These are phyloP conservation scores for Ennomos quercinarius DNA, from an alignment of 2,888 invertebrate genomes.

Conservation along the genomic window DNA sequence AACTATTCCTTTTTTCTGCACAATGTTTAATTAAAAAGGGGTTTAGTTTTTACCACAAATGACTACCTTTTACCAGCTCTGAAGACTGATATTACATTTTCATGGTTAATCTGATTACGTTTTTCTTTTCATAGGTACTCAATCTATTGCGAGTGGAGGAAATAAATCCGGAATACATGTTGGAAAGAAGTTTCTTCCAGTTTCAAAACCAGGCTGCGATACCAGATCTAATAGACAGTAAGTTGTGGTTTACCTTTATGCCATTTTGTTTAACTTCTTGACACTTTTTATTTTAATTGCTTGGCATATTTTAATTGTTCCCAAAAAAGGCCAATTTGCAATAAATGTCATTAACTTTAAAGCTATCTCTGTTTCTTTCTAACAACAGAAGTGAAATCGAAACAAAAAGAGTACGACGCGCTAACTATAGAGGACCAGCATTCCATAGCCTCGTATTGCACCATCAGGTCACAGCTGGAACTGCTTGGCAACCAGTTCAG, in stretches of 20 bases:
- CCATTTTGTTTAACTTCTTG: neutral
- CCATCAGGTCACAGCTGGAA: slow-evolving; percentile 92
- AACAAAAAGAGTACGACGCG: slow-evolving; percentile 87
- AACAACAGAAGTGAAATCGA: slow-evolving; percentile 87
- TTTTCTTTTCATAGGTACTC: slow-evolving; percentile 68
- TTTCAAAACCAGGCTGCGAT: slow-evolving; percentile 99
- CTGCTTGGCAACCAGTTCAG: slow-evolving; percentile 90
- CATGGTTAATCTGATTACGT: too few relatives aligned
- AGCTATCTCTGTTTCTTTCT: slow-evolving; percentile 4
- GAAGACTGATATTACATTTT: too few relatives aligned
- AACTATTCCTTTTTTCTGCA: too few relatives aligned
- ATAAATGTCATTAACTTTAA: too few relatives aligned
- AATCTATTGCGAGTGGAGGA: slow-evolving; percentile 98
- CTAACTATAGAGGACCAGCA: slow-evolving; percentile 90
- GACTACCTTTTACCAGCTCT: too few relatives aligned
- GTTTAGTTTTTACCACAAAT: too few relatives aligned
- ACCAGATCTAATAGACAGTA: slow-evolving; percentile 94
- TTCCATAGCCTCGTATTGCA: slow-evolving; percentile 92
- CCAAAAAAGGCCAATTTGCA: too few relatives aligned
- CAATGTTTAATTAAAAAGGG: too few relatives aligned
- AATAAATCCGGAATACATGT: slow-evolving; percentile 99
- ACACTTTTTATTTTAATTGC: too few relatives aligned
- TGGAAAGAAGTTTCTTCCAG: slow-evolving; percentile 99
- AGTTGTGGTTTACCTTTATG: slow-evolving; percentile 57
- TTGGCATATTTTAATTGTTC: too few relatives aligned